These are phyloP conservation scores for Argya squamiceps DNA, from an alignment of 2,797 vertebrate species.

Conservation along the genomic window DNA sequence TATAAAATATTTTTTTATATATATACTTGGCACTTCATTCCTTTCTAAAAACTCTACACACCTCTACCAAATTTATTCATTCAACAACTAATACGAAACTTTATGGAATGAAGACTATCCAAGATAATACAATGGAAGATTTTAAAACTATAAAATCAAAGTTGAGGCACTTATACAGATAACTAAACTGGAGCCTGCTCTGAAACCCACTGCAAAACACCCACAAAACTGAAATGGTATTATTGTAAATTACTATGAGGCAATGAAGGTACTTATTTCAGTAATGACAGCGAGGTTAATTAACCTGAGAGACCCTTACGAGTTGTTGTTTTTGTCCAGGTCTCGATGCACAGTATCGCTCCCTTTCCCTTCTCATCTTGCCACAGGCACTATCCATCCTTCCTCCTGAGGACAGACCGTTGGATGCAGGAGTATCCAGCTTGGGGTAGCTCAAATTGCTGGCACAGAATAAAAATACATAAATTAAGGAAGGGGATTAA, in stretches of 20 bases:
- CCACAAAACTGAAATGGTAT: neutral
- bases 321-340: slow-evolving; percentile 77
- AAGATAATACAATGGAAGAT: neutral
- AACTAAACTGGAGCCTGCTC: neutral
- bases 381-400: slow-evolving; percentile 78
- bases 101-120: neutral
- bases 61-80: neutral
- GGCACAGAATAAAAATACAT: neutral
- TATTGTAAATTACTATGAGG: neutral
- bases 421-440: slow-evolving; percentile 85
- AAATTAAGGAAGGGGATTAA: neutral
- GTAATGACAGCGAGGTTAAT: neutral
- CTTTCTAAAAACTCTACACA: neutral
- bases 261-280: neutral
- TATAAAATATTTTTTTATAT: neutral
- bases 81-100: neutral
- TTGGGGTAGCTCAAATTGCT: slow-evolving; percentile 80
- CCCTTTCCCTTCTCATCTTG: slow-evolving; percentile 91
- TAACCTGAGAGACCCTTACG: slow-evolving; percentile 41
- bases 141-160: neutral
- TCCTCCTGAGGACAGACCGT: slow-evolving; percentile 79
- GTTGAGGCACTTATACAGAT: neutral
- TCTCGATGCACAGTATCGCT: slow-evolving; percentile 79
- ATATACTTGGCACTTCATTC: neutral
- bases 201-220: neutral